These are phyloP conservation scores for Tauraco erythrolophus DNA, from an alignment of 2,113 vertebrate species.

Conservation along the genomic window DNA sequence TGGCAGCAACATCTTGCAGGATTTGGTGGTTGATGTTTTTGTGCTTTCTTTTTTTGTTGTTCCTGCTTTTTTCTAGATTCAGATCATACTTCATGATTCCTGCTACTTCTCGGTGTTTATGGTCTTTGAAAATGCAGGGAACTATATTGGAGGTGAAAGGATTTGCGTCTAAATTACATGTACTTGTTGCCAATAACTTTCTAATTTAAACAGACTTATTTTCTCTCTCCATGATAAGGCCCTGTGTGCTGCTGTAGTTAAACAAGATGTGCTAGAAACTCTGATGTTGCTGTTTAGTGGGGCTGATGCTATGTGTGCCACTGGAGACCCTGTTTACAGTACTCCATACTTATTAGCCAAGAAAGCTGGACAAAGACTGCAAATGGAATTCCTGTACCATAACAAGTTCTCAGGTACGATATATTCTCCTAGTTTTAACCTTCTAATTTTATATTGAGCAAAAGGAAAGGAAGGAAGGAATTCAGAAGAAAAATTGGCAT, in stretches of 20 bases:
- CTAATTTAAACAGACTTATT: background rate
- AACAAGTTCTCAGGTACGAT: constrained; percentile 91
- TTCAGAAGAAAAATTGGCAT: background rate
- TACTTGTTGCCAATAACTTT: background rate
- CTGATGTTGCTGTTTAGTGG: constrained; percentile 92
- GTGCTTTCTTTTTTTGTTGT: background rate
- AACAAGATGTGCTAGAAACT: constrained; percentile 86
- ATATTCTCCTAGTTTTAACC: background rate
- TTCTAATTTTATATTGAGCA: background rate
- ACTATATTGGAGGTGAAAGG: background rate
- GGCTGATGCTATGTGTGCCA: constrained; percentile 94
- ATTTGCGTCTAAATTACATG: background rate
- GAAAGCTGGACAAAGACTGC: constrained; percentile 89
- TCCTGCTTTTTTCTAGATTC: background rate
- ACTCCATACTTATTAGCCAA: constrained; percentile 94
- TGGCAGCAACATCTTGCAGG: background rate
- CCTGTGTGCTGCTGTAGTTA: constrained; percentile 88
- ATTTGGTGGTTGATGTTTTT: background rate
- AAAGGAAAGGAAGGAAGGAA: background rate
- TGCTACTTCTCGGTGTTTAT: background rate
- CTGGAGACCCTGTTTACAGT: constrained; percentile 85
- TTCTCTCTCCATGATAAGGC: constrained; percentile 75
- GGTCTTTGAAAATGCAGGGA: background rate
- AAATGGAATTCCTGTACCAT: constrained; percentile 96
- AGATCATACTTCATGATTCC: background rate